phyloP scores from a whole-genome alignment of 2,797 vertebrate species.

The Characodon lateralis region DNA sequence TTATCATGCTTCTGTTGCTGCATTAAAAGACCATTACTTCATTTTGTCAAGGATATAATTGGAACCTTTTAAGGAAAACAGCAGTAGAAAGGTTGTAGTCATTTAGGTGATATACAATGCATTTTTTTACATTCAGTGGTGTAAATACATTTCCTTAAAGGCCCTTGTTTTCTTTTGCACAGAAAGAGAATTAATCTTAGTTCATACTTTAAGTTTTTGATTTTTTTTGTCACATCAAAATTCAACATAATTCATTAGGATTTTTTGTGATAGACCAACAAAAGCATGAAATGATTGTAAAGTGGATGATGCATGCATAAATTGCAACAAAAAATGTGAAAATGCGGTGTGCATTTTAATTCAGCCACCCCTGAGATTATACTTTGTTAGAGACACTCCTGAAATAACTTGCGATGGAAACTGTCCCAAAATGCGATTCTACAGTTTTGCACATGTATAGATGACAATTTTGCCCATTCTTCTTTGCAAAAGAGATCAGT shows the following conservation, averaged over 20 bases:
- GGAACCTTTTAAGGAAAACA: not conserved
- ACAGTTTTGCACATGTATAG: not conserved
- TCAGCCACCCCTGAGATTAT: not conserved
- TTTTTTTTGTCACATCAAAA: not conserved
- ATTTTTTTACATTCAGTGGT: not conserved
- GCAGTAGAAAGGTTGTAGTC: not conserved
- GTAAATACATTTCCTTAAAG: not conserved
- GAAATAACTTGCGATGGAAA: too few relatives aligned
- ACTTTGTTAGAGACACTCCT: not conserved
- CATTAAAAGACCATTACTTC: constrained; percentile 12
- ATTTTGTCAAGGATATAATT: constrained; percentile 26
- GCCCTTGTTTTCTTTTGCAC: not conserved
- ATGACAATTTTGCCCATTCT: not conserved
- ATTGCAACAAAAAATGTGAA: not conserved
- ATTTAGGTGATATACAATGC: not conserved
- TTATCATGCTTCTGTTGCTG: not conserved
- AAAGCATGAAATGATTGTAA: not conserved
- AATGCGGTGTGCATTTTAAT: not conserved
- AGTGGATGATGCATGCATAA: not conserved
- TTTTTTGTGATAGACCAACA: not conserved
- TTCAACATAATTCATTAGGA: not conserved
- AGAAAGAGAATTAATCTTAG: not conserved
- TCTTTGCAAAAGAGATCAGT: not conserved
- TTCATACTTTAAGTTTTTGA: not conserved
- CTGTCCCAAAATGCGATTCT: too few relatives aligned